Evolutionary conservation across 2,797 vertebrate species (phyloP).

Genomic region (Neomorphus geoffroyi): DNA sequence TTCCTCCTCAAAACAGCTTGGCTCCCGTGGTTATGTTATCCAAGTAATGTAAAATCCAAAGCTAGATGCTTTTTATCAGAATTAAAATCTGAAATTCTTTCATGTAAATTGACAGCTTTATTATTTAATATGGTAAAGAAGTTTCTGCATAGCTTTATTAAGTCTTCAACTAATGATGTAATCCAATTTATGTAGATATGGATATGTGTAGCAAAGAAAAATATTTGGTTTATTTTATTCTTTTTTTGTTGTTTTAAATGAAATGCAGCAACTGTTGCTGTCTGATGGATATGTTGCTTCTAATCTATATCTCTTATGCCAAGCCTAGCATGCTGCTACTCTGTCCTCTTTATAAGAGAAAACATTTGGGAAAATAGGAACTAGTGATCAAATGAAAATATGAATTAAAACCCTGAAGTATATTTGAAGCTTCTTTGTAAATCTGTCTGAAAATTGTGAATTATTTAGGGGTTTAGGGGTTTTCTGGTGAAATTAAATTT

Average conservation of each 20-base stretch:
- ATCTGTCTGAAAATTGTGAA: background rate
- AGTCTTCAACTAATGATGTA: background rate
- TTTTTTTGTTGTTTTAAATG: background rate
- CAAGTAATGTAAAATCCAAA: background rate
- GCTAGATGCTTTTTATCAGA: background rate
- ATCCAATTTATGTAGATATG: background rate
- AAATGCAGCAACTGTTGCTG: fast-evolving
- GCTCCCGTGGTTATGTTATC: background rate
- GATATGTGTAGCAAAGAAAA: background rate
- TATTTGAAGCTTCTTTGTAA: background rate
- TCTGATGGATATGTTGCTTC: background rate
- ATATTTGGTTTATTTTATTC: background rate
- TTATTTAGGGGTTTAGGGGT: background rate
- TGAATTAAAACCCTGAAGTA: background rate
- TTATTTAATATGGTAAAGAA: background rate
- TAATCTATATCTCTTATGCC: background rate
- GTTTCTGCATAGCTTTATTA: background rate
- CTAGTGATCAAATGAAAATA: background rate
- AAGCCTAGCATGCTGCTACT: background rate
- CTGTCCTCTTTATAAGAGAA: background rate
- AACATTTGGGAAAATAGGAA: background rate
- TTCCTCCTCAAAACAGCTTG: background rate
- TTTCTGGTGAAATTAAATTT: background rate
- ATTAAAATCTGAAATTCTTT: background rate
- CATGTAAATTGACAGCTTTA: background rate